Percentiles rank a stretch among this genome's conserved stretches.
Conservation (phyloP, 2,797 vertebrate genomes). For the Miichthys miiuy region DNA sequence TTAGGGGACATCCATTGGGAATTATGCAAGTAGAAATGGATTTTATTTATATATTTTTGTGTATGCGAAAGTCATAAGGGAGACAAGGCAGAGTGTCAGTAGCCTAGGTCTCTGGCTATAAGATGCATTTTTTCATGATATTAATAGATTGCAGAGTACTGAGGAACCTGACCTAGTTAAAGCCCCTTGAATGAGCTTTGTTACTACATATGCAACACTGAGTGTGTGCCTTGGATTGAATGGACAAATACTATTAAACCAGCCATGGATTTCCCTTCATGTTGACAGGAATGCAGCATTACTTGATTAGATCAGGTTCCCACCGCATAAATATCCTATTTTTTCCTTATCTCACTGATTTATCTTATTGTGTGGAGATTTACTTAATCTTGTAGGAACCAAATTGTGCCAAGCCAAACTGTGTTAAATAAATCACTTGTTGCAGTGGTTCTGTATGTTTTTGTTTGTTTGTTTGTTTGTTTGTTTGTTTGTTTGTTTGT, state of each 20-base stretch:
- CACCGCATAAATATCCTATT: background rate
- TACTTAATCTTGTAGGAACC: background rate
- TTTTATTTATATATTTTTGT: conserved; percentile 60
- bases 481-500: too few relatives aligned
- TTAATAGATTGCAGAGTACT: conserved; percentile 71
- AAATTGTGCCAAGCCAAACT: background rate
- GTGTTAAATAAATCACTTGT: background rate
- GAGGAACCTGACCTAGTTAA: conserved; percentile 77
- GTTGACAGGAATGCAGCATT: background rate
- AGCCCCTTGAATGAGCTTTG: conserved; percentile 61
- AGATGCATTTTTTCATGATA: conserved; percentile 66
- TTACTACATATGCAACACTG: conserved; percentile 23
- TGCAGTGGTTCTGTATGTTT: background rate
- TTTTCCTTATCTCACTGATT: background rate
- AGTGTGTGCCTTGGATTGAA: conserved; percentile 34
- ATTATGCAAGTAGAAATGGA: conserved; percentile 39
- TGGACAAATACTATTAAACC: conserved; percentile 11
- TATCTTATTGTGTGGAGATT: background rate
- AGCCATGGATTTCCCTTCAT: conserved; percentile 13
- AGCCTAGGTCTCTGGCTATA: conserved; percentile 50
- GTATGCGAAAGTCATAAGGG: conserved; percentile 52
- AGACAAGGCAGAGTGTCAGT: conserved; percentile 44
- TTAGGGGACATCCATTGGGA: conserved; percentile 54
- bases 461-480: too few relatives aligned
- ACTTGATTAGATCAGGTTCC: background rate